Evolutionary conservation across 1,140 invertebrate species (phyloP).

Genomic region (Drosophila bocqueti): DNA sequence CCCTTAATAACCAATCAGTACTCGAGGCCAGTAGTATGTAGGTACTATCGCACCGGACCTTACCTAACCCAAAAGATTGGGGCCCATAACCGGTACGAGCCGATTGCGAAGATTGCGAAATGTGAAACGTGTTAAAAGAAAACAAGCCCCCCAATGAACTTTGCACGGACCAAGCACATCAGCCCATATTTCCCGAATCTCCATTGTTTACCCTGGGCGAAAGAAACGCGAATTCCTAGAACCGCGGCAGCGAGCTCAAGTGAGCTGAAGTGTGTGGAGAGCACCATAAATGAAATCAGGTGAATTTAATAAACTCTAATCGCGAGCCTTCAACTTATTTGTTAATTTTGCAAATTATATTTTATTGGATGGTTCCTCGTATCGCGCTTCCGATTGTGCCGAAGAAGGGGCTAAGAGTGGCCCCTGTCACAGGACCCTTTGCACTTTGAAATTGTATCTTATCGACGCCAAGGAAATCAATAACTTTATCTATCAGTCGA

Average conservation of each 20-base stretch:
- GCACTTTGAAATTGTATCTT: constrained; percentile 32
- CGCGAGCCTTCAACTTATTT: constrained; percentile 48
- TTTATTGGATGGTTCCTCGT: constrained; percentile 37
- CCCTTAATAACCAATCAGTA: constrained; percentile 21
- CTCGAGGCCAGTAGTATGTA: constrained; percentile 16
- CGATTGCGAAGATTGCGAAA: constrained; percentile 35
- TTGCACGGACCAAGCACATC: constrained; percentile 35
- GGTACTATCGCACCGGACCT: constrained; percentile 44
- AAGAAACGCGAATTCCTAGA: constrained; percentile 36
- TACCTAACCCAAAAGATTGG: constrained; percentile 40
- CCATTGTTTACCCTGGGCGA: constrained; percentile 27
- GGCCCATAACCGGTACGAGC: constrained; percentile 9
- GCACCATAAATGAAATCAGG: constrained; percentile 67
- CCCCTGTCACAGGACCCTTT: constrained; percentile 1
- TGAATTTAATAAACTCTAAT: constrained; percentile 77
- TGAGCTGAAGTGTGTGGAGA: constrained; percentile 31
- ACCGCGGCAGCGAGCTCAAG: constrained; percentile 17
- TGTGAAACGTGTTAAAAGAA: constrained; percentile 34
- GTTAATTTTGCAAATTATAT: constrained; percentile 66
- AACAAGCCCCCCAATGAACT: constrained; percentile 45
- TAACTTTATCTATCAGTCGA: constrained; percentile 30
- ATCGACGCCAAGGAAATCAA: constrained; percentile 54
- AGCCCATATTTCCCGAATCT: constrained; percentile 38
- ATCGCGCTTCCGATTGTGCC: constrained; percentile 49
- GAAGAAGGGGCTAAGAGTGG: not conserved